Conservation (phyloP, 2,113 vertebrate species). For the Uropsilus gracilis region DNA sequence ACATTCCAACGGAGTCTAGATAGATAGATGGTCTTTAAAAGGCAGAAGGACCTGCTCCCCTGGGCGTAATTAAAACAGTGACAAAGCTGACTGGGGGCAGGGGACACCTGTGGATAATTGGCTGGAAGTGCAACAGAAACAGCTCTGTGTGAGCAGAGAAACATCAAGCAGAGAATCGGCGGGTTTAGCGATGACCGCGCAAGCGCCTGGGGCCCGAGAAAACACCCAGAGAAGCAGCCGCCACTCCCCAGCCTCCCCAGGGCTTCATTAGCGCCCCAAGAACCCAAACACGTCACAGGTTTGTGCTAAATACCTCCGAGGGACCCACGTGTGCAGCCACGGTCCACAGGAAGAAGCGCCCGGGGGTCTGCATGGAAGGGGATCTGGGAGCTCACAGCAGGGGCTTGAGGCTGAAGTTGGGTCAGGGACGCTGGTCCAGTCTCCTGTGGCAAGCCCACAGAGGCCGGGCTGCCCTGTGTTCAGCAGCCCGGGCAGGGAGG, state of each 20-base stretch:
- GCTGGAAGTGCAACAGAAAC: slow-evolving; percentile 72
- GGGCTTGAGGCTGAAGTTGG: background rate
- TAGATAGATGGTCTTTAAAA: slow-evolving; percentile 22
- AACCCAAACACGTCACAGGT: background rate
- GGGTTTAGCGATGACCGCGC: background rate
- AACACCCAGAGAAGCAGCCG: background rate
- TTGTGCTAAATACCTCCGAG: background rate
- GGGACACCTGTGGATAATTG: slow-evolving; percentile 70
- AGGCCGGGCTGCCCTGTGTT: accelerated
- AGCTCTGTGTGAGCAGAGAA: slow-evolving; percentile 53
- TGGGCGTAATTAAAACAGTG: slow-evolving; percentile 62
- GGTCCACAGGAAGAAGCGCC: background rate
- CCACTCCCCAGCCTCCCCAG: background rate
- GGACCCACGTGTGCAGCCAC: background rate
- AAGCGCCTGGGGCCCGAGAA: background rate
- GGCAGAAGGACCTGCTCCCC: background rate
- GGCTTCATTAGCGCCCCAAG: slow-evolving; percentile 40
- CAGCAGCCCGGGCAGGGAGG: background rate
- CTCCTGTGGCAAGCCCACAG: background rate
- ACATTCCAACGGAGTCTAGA: slow-evolving; percentile 1
- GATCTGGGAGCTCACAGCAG: background rate
- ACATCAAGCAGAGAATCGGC: slow-evolving; percentile 40
- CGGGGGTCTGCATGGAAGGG: background rate
- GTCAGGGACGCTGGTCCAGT: background rate
- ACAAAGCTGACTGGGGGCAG: slow-evolving; percentile 37